Evolutionary conservation across 2,888 invertebrate species (phyloP).

Genomic region (Conus canariensis): DNA sequence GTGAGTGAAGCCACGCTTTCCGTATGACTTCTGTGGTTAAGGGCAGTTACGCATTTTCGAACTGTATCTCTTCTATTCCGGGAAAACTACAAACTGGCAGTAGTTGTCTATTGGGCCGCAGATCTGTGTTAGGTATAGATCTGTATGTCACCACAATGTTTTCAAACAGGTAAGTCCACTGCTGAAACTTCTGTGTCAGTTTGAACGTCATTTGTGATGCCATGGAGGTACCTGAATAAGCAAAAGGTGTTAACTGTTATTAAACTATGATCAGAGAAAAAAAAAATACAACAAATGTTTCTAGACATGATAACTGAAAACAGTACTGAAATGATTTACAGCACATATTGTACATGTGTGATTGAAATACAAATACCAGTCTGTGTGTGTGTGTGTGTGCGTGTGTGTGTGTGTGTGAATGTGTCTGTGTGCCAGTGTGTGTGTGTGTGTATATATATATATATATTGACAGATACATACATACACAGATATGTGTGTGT

Average conservation of each 20-base stretch:
- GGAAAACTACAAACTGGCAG: background rate
- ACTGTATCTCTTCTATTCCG: background rate
- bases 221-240: background rate
- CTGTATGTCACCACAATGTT: background rate
- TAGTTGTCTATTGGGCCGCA: background rate
- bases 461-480: too few relatives aligned
- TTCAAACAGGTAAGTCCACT: background rate
- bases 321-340: background rate
- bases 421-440: too few relatives aligned
- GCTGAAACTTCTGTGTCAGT: background rate
- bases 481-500: too few relatives aligned
- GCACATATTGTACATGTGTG: too few relatives aligned
- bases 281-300: too few relatives aligned
- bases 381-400: background rate
- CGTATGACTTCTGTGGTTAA: background rate
- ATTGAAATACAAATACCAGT: too few relatives aligned
- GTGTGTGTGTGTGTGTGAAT: background rate
- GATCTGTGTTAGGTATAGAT: background rate
- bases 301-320: background rate
- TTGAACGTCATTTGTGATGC: background rate
- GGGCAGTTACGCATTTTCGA: background rate
- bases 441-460: too few relatives aligned
- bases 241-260: background rate
- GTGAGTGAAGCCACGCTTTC: background rate
- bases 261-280: background rate